Base-by-base conservation (phyloP, 2,113 vertebrate species). In the Eublepharis macularius region DNA sequence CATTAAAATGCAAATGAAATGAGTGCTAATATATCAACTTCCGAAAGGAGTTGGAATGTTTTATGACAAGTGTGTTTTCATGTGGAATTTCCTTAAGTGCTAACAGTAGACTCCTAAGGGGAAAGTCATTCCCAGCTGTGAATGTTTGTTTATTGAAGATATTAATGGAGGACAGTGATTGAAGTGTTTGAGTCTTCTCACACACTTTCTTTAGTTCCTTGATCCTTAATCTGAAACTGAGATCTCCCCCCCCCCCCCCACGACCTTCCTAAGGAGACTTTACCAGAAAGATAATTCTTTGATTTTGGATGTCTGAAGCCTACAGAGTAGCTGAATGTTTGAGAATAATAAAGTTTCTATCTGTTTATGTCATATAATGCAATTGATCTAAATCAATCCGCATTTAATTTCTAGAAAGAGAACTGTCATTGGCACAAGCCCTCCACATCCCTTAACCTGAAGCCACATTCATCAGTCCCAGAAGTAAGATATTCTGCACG, bases 1-100 rank as follows among this genome's bases (percentile, higher is more conserved):
- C 94, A 96, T 96, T 95, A 95, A 95, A 95, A 96, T 96, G 94
- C 94, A 95, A 96, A 95, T 95, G 89, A 93, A 92, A 92, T 88
- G 91, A 92, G 91, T 89, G 87, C 92, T 95, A 94, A 95, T 96
- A 92, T 91, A 92, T 95, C 93, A 94, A 92, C 88, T 91, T 78
- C 84, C 92, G 90, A 80, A 88, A 74, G 87, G 87, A 91, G 90
- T 21, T 79, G 91, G 92, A 94, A 94, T 89, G 92, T 86, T 92
- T 95, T 93, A 90, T 92, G 93, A 88, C 88, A 92, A 90, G 92
- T 34, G 87, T 86, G 90, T 94, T 94, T 95, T 94, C 93, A 94
- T 95, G 90, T 93, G 90, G 93, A 93, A 94, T 92, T 70, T 34
- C 88, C 90, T 88, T 88, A 94, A 94, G 90, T 81, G 90, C 91